A percentile compares a stretch with the other conserved stretches of the same genome.
Evolutionary conservation across 2,888 invertebrate species (phyloP).

Genomic region (Bombylius discolor): DNA sequence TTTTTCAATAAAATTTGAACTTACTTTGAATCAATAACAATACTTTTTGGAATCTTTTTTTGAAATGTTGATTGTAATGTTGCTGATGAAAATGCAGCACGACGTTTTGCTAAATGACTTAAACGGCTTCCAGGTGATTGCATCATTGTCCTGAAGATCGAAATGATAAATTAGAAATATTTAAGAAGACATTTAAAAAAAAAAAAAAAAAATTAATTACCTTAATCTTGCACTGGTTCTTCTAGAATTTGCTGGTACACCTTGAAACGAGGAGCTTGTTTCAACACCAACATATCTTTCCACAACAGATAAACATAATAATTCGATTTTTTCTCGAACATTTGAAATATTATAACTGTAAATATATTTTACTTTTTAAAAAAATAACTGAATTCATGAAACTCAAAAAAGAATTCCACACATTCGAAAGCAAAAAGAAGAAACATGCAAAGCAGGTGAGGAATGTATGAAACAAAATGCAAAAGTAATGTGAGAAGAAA

Average conservation of each 20-base stretch:
- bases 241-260: background rate
- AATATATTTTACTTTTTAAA: background rate
- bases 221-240: background rate
- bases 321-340: conserved; percentile 56
- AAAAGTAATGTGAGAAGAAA: too few species aligned
- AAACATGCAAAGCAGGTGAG: too few species aligned
- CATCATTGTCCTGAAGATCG: conserved; percentile 27
- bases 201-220: background rate
- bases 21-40: conserved; percentile 3
- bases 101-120: conserved; percentile 61
- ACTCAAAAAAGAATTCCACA: background rate
- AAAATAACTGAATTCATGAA: too few species aligned
- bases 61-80: conserved; percentile 41
- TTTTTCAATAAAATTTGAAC: conserved; percentile 12
- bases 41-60: conserved; percentile 13
- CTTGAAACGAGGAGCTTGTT: conserved; percentile 46
- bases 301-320: conserved; percentile 48
- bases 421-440: background rate
- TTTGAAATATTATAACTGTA: conserved; percentile 56
- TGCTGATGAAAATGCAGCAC: conserved; percentile 64
- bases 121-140: conserved; percentile 64
- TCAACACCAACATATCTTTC: conserved; percentile 62
- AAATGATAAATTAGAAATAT: background rate
- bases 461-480: too few species aligned
- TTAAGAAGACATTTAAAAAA: background rate